A percentile compares a stretch with the other conserved stretches of the same genome.
These are phyloP conservation scores for Aegotheles bennettii DNA, from an alignment of 2,113 vertebrate genomes.

Conservation along the genomic window DNA sequence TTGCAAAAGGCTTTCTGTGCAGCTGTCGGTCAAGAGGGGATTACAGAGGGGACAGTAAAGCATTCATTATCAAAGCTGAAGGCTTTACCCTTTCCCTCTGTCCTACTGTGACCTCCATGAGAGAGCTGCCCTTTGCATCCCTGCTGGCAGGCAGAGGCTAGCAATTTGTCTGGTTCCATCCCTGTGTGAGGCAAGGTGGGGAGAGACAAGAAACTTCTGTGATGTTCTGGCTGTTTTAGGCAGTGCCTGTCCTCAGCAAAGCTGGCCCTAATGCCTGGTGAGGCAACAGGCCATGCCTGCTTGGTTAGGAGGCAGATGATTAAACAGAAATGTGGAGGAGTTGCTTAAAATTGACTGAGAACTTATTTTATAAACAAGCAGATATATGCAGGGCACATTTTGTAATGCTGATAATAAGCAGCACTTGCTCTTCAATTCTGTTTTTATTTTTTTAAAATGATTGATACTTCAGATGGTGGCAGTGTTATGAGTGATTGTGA, in stretches of 20 bases:
- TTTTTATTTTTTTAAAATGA: background rate
- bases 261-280: background rate
- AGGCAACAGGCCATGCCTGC: background rate
- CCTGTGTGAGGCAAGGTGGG: too few species aligned
- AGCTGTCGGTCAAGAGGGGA: background rate
- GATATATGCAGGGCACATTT: background rate
- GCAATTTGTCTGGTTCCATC: background rate
- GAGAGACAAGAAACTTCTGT: background rate
- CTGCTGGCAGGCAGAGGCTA: background rate
- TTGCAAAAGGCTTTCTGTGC: conserved; percentile 6
- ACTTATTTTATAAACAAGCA: background rate
- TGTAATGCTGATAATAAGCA: background rate
- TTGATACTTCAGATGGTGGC: background rate
- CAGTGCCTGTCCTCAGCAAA: background rate
- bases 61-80: background rate
- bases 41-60: background rate
- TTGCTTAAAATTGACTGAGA: background rate
- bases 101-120: background rate
- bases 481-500: background rate
- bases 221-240: background rate
- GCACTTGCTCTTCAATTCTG: background rate
- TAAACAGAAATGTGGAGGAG: background rate
- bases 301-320: background rate
- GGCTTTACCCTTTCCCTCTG: background rate
- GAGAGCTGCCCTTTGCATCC: background rate